phyloP scores from a whole-genome alignment of 2,888 invertebrate genomes.

The Heliconius sara region DNA sequence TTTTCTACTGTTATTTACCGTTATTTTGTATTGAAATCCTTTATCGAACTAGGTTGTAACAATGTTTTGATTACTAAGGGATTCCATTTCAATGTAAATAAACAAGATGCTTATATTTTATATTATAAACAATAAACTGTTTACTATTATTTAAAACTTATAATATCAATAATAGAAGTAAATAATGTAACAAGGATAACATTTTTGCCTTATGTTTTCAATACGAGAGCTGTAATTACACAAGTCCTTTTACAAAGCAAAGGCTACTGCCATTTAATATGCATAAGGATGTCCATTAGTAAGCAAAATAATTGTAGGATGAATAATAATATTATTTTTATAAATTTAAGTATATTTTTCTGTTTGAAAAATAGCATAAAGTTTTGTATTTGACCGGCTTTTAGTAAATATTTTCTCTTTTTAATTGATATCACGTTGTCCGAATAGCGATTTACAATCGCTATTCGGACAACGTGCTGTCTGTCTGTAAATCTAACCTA shows the following conservation, averaged over 20 bases:
- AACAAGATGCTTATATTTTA: no score
- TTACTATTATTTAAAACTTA: not conserved
- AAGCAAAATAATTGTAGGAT: not conserved
- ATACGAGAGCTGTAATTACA: constrained; percentile 25
- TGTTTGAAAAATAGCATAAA: not conserved
- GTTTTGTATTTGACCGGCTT: not conserved
- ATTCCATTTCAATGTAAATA: no score
- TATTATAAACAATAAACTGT: not conserved
- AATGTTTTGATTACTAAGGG: not conserved
- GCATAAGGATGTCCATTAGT: constrained; percentile 21
- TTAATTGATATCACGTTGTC: no score
- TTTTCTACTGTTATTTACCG: no score
- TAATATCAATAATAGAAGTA: not conserved
- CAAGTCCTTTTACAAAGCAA: constrained; percentile 28
- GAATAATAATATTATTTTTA: not conserved
- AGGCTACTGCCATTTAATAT: constrained; percentile 26
- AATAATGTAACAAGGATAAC: not conserved
- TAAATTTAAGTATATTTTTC: not conserved
- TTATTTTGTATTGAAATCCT: no score
- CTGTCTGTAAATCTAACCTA: no score
- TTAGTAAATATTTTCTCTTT: no score
- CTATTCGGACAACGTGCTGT: no score
- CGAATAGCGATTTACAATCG: no score
- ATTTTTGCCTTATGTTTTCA: constrained; percentile 2
- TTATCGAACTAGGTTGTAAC: not conserved